phyloP scores from a whole-genome alignment of 1,140 invertebrate genomes.

The Spodoptera frugiperda region DNA sequence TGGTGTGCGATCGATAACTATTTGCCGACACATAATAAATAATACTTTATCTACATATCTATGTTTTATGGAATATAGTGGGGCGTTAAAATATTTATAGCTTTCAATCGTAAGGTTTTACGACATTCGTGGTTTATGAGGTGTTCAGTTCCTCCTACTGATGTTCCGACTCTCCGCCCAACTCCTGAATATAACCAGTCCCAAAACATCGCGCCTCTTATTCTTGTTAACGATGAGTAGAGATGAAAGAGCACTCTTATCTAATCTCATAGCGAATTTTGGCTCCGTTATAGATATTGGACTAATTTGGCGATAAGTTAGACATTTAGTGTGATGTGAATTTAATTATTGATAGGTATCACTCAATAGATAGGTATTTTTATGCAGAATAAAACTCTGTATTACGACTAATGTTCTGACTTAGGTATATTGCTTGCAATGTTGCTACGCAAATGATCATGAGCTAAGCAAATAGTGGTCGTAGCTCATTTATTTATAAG shows the following conservation, averaged over 20 bases:
- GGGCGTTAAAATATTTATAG: constrained; percentile 52
- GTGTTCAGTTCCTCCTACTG: constrained; percentile 19
- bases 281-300: too few species aligned
- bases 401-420: too few species aligned
- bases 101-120: constrained; percentile 58
- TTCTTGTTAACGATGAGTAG: neutral
- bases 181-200: neutral
- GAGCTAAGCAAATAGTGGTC: too few species aligned
- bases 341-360: too few species aligned
- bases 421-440: too few species aligned
- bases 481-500: too few species aligned
- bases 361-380: too few species aligned
- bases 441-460: too few species aligned
- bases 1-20: constrained; percentile 31
- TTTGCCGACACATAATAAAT: constrained; percentile 45
- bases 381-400: too few species aligned
- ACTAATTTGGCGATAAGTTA: too few species aligned
- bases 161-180: constrained; percentile 7
- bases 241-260: neutral
- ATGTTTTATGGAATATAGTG: constrained; percentile 49
- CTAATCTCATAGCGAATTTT: neutral
- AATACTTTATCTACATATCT: constrained; percentile 43
- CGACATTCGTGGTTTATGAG: constrained; percentile 50
- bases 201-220: neutral
- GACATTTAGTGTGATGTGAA: too few species aligned